A percentile compares a stretch with the other conserved stretches of the same genome.
phyloP scores from a whole-genome alignment of 2,888 invertebrate genomes.

The Tortrix viridana region DNA sequence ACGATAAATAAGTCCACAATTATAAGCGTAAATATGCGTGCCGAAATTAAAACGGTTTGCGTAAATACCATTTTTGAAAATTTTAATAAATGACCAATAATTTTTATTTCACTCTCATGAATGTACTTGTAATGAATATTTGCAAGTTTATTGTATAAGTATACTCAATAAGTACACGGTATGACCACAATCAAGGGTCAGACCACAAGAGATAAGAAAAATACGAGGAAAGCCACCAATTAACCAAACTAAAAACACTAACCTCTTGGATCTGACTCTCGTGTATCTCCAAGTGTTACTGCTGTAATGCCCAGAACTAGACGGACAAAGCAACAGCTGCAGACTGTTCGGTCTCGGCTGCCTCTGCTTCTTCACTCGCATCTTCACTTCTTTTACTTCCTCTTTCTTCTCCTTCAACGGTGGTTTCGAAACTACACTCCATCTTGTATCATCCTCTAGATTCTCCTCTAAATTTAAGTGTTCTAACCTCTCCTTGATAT shows the following conservation, averaged over 20 bases:
- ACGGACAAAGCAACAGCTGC: conserved; percentile 75
- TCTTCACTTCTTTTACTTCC: conserved; percentile 67
- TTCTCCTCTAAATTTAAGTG: conserved; percentile 67
- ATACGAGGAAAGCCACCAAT: not conserved
- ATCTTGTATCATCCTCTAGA: conserved; percentile 56
- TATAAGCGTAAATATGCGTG: conserved; percentile 18
- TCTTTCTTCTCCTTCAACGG: conserved; percentile 67
- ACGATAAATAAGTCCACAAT: conserved; percentile 23
- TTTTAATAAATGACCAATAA: too few species aligned
- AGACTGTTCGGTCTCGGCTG: conserved; percentile 77
- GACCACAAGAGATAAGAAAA: not conserved
- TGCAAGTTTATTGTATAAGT: too few species aligned
- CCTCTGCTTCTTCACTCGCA: conserved; percentile 71
- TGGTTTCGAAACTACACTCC: conserved; percentile 70
- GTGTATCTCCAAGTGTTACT: conserved; percentile 80
- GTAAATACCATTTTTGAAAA: not conserved
- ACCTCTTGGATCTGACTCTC: conserved; percentile 77
- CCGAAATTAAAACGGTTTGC: conserved; percentile 18
- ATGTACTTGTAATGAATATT: too few species aligned
- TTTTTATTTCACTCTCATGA: too few species aligned
- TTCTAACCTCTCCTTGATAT: conserved; percentile 63
- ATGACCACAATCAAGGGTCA: too few species aligned
- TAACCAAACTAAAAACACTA: not conserved
- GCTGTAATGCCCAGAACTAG: conserved; percentile 76
- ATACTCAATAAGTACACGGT: too few species aligned